Evolutionary conservation across 1,140 invertebrate genomes (phyloP).

Genomic region (Aphelinus atriplicis): DNA sequence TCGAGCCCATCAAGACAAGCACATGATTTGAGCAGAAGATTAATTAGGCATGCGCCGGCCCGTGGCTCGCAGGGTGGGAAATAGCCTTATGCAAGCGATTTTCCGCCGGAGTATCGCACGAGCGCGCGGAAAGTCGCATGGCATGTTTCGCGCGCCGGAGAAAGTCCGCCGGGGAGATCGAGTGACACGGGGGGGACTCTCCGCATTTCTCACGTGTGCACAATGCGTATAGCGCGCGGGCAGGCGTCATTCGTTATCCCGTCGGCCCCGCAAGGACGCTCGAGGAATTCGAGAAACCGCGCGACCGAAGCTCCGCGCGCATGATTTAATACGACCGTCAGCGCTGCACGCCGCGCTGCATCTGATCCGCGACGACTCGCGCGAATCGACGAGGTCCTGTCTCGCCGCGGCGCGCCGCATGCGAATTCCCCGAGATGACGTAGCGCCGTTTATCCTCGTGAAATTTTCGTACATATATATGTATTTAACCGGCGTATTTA

Average conservation of each 20-base stretch:
- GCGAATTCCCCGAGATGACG: no score
- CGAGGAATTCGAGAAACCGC: conserved; percentile 34
- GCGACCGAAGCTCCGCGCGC: neutral
- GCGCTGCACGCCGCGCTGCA: neutral
- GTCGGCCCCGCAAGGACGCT: conserved; percentile 29
- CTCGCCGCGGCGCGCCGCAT: neutral
- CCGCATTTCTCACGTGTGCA: conserved; percentile 43
- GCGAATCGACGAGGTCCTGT: conserved; percentile 15
- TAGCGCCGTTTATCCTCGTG: no score
- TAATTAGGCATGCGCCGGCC: neutral
- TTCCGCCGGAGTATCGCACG: no score
- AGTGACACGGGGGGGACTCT: conserved; percentile 38
- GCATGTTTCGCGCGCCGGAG: conserved; percentile 1
- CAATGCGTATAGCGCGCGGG: conserved; percentile 50
- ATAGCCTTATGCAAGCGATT: no score
- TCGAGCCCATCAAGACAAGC: no score
- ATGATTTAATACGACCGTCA: conserved; percentile 38
- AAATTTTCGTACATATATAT: no score
- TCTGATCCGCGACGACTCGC: conserved; percentile 12
- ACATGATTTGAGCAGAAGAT: no score
- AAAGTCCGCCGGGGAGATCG: conserved; percentile 30
- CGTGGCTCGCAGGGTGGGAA: neutral
- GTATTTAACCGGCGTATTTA: no score
- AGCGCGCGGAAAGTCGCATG: neutral
- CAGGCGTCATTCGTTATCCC: conserved; percentile 47